phyloP scores from a whole-genome alignment of 2,797 vertebrate genomes.

The Peromyscus eremicus region DNA sequence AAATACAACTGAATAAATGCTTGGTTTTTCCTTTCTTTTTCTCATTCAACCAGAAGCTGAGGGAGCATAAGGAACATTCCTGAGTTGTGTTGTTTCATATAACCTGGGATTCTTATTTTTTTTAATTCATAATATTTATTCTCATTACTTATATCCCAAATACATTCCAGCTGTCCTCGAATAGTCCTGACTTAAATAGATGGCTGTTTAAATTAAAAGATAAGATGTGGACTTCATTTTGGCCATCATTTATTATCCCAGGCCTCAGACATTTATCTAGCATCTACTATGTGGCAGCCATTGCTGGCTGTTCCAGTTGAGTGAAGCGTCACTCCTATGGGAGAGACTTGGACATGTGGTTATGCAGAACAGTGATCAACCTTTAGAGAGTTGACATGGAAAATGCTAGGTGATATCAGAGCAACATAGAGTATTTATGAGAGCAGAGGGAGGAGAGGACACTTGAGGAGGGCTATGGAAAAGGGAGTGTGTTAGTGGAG shows the following conservation, averaged over 20 bases:
- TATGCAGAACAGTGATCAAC: not conserved
- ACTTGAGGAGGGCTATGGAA: not conserved
- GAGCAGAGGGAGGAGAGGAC: not conserved
- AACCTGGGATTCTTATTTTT: not conserved
- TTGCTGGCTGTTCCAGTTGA: not conserved
- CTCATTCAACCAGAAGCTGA: slow-evolving; percentile 28
- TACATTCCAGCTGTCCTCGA: not conserved
- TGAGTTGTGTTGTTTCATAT: slow-evolving; percentile 2
- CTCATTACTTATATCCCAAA: not conserved
- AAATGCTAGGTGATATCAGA: not conserved
- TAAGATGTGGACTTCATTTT: slow-evolving; percentile 28
- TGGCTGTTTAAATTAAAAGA: not conserved
- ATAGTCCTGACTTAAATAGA: not conserved
- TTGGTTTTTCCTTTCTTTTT: slow-evolving; percentile 49
- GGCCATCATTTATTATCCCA: not conserved
- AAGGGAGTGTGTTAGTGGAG: not conserved
- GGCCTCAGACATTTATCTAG: not conserved
- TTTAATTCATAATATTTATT: slow-evolving; percentile 8
- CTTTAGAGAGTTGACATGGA: not conserved
- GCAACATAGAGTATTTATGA: not conserved
- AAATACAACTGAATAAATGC: slow-evolving; percentile 33
- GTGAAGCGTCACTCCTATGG: not conserved
- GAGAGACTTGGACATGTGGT: not conserved
- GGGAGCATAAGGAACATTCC: not conserved
- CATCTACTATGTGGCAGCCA: not conserved